Conservation (phyloP, 2,888 invertebrate species). For the Taenaris catops region DNA sequence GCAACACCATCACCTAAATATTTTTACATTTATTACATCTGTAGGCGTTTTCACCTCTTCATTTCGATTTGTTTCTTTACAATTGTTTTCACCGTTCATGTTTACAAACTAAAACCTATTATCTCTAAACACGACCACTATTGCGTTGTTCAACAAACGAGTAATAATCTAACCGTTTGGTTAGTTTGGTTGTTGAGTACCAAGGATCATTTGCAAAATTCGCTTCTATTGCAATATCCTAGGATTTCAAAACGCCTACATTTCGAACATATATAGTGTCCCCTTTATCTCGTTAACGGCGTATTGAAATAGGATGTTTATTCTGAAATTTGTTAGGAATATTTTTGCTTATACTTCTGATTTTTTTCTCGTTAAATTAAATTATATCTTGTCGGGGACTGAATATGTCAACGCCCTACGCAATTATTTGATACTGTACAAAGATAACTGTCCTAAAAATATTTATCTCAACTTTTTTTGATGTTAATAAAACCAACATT, state of each 20-base stretch:
- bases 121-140: constrained; percentile 7
- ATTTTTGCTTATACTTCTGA: constrained; percentile 9
- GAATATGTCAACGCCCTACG: neutral
- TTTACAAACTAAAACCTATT: constrained; percentile 1
- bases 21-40: no score
- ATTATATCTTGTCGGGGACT: neutral
- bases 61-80: constrained; percentile 2
- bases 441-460: neutral
- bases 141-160: constrained; percentile 15
- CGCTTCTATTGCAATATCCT: constrained; percentile 36
- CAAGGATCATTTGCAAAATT: constrained; percentile 36
- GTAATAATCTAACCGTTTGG: constrained; percentile 14
- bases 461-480: no score
- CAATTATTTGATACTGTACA: neutral
- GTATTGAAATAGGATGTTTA: constrained; percentile 9
- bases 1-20: no score
- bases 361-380: neutral
- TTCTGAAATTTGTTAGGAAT: constrained; percentile 10
- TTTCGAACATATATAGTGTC: constrained; percentile 26
- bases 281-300: constrained; percentile 3
- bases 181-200: constrained; percentile 2
- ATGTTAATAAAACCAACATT: no score
- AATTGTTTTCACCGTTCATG: constrained; percentile 10
- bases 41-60: constrained; percentile 3
- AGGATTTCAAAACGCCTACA: constrained; percentile 15